Base-by-base conservation (phyloP, 2,797 vertebrate genomes). In the Lateolabrax maculatus region DNA sequence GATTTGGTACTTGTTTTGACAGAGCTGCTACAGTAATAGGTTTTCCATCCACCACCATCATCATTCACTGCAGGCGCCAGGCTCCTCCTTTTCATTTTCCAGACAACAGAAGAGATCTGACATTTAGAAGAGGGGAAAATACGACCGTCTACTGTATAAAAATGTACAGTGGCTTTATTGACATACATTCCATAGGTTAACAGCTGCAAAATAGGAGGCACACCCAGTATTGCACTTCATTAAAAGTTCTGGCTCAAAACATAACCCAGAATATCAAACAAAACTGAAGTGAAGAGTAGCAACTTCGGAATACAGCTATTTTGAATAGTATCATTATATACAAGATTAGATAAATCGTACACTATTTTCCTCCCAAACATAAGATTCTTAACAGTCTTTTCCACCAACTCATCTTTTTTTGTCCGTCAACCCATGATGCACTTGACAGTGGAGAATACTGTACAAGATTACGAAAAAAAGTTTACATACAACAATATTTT, bases 211-310 rank as follows among this genome's bases (percentile, higher is more conserved):
- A 97, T 97, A 97, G 98, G 97, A 98, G 98, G 98, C 98, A 99
- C 98, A 97, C 98, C 97, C 97, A 98, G 97, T 99, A 99, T 99
- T 99, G 98, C 98, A 99, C 98, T 98, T 99, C 97, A 98, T 97
- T 98, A 97, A 99, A 99, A 99, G 96, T 97, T 99, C 98, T 99
- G 98, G 97, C 97, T 98, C 96, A 96, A 96, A 98, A 98, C 97
- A 96, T 97, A 98, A 98, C 96, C 97, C 97, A 98, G 97, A 98
- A 98, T 97, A 98, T 97, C 96, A 98, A 98, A 98, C 96, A 96
- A 97, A 98, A 98, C 94, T 97, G 97, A 97, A 97, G 97, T 97
- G 97, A 97, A 97, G 96, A 97, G 97, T 96, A 98, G 96, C 98
- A 97, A 97, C 96, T 98, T 95, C 90, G 90, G 92, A 95, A 95